These are phyloP conservation scores for Epinephelus lanceolatus DNA, from an alignment of 2,113 vertebrate genomes.

Conservation along the genomic window DNA sequence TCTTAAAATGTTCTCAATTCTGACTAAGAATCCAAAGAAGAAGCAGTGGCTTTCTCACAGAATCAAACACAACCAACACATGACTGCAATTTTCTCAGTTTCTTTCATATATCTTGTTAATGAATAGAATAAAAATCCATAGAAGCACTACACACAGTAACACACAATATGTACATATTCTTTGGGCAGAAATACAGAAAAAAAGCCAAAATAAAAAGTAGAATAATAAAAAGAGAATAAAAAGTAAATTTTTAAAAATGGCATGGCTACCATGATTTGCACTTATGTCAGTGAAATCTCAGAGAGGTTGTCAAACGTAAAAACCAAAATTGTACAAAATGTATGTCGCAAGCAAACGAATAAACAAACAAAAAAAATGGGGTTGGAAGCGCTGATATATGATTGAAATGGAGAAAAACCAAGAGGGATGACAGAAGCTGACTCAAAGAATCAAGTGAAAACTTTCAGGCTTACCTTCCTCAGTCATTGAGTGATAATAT, in stretches of 20 bases:
- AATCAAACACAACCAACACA: constrained; percentile 22
- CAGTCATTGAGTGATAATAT: constrained; percentile 99
- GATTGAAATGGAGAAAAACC: constrained; percentile 47
- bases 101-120: background rate
- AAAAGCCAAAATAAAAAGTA: constrained; percentile 20
- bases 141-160: constrained; percentile 57
- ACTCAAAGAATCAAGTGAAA: constrained; percentile 86
- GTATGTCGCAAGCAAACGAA: constrained; percentile 76
- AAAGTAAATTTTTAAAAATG: constrained; percentile 43
- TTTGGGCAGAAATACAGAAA: constrained; percentile 12
- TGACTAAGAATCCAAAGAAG: background rate
- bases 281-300: constrained; percentile 86
- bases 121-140: constrained; percentile 36
- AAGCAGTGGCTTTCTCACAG: constrained; percentile 23
- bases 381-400: background rate
- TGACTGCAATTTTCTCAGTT: background rate
- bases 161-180: constrained; percentile 51
- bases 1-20: constrained; percentile 1
- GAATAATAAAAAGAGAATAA: background rate
- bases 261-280: constrained; percentile 78
- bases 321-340: constrained; percentile 53
- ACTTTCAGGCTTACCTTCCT: constrained; percentile 94
- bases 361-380: constrained; percentile 9
- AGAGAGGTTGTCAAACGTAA: constrained; percentile 70
- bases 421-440: constrained; percentile 77